Conservation (phyloP, 2,113 vertebrate species). For the Antigone vipio region DNA sequence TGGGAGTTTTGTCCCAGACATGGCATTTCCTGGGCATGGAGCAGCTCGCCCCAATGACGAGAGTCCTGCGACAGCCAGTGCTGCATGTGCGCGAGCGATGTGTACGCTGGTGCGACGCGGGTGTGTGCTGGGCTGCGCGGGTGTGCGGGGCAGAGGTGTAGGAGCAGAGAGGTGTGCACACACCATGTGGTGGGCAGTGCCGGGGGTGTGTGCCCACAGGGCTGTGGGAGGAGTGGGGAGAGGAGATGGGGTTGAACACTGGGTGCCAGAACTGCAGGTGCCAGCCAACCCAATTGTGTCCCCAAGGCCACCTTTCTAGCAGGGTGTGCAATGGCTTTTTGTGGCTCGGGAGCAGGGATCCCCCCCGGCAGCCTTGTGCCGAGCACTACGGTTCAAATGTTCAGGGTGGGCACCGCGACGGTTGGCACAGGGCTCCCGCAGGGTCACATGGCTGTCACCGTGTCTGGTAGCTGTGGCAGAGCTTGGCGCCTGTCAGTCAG, state of each 20-base stretch:
- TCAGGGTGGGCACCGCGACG: rapidly evolving
- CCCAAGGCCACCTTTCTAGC: neutral
- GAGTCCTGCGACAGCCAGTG: rapidly evolving
- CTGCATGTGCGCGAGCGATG: rapidly evolving
- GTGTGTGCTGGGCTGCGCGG: rapidly evolving
- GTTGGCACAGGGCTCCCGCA: rapidly evolving
- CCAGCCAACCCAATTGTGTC: neutral
- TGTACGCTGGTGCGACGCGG: rapidly evolving
- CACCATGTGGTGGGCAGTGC: rapidly evolving
- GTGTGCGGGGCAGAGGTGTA: rapidly evolving
- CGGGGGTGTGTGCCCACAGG: no score
- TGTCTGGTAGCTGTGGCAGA: neutral
- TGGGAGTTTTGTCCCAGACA: neutral
- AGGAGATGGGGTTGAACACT: neutral
- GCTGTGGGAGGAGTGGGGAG: neutral
- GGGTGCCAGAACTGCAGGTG: neutral
- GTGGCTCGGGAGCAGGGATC: neutral
- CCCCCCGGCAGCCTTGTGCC: rapidly evolving
- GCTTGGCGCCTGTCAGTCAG: conserved; percentile 59
- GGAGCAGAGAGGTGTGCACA: neutral
- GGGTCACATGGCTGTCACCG: neutral
- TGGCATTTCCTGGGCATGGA: neutral
- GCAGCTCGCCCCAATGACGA: neutral
- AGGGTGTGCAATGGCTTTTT: rapidly evolving
- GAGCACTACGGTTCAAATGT: rapidly evolving